Percentiles rank a stretch among this genome's conserved stretches.
Conservation (phyloP, 2,797 vertebrate genomes). For the Zenarchopterus dispar region DNA sequence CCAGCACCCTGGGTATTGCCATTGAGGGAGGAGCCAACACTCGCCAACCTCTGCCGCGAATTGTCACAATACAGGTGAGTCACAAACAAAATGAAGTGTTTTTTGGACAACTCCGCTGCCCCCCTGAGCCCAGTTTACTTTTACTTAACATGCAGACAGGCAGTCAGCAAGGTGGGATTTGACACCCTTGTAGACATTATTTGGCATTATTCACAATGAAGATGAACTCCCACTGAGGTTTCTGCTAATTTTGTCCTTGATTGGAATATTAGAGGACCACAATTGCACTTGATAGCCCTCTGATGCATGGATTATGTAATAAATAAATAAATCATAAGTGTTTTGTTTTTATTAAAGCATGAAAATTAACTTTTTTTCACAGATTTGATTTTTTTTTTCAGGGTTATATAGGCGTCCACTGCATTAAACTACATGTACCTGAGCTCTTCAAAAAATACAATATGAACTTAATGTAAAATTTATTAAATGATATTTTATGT, state of each 20-base stretch:
- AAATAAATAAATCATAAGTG: too few species aligned
- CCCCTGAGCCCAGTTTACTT: background rate
- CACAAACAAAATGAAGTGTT: background rate
- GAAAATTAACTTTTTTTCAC: too few species aligned
- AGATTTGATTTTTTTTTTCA: too few species aligned
- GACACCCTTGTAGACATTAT: too few species aligned
- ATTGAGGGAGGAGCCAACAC: conserved; percentile 98
- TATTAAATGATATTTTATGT: too few species aligned
- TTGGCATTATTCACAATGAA: background rate
- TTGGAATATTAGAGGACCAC: conserved; percentile 20
- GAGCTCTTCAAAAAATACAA: too few species aligned
- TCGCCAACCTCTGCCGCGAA: conserved; percentile 94
- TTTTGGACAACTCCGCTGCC: background rate
- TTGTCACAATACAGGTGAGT: conserved; percentile 96
- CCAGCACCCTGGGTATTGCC: conserved; percentile 94
- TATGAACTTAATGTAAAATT: too few species aligned
- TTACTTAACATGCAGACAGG: background rate
- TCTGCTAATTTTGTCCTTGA: conserved; percentile 28
- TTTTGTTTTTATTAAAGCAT: too few species aligned
- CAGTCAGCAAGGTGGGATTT: too few species aligned
- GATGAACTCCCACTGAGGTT: conserved; percentile 44
- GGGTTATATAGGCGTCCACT: too few species aligned
- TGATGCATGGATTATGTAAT: too few species aligned
- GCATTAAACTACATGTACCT: too few species aligned
- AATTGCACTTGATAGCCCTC: conserved; percentile 1